These are phyloP conservation scores for Epinephelus moara DNA, from an alignment of 2,113 vertebrate species.

Conservation along the genomic window DNA sequence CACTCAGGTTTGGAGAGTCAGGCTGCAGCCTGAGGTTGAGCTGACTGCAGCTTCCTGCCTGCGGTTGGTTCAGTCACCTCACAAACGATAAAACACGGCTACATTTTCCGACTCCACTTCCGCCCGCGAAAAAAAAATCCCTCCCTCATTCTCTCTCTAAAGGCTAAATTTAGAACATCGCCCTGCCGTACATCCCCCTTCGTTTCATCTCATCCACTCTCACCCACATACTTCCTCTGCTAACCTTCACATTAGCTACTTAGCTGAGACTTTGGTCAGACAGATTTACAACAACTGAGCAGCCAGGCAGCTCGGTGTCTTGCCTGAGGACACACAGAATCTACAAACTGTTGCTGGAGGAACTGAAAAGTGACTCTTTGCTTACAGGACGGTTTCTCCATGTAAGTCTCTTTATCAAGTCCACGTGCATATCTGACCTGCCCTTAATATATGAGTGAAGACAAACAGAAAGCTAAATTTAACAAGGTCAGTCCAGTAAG, in stretches of 20 bases:
- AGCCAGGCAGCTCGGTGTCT: not conserved
- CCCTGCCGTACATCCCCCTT: conserved; percentile 5
- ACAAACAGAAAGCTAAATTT: not conserved
- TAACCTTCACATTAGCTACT: conserved; percentile 20
- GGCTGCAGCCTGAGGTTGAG: not conserved
- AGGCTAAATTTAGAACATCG: conserved; percentile 23
- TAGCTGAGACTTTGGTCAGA: not conserved
- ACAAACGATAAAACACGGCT: conserved; percentile 12
- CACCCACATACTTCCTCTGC: conserved; percentile 62
- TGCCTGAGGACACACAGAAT: too few relatives aligned
- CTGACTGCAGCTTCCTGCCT: conserved; percentile 58
- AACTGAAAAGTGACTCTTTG: not conserved
- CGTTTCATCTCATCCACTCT: conserved; percentile 19
- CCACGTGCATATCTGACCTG: not conserved
- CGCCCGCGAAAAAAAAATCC: not conserved
- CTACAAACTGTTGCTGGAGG: not conserved
- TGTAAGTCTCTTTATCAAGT: not conserved
- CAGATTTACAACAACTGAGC: not conserved
- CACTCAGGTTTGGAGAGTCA: not conserved
- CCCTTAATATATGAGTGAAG: too few relatives aligned
- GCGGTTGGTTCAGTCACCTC: conserved; percentile 41
- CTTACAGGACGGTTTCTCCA: not conserved
- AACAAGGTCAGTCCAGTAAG: not conserved
- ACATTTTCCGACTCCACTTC: conserved; percentile 51
- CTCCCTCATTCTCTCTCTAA: not conserved